phyloP scores from a whole-genome alignment of 2,888 invertebrate genomes.

The Cheilosia vulpina region DNA sequence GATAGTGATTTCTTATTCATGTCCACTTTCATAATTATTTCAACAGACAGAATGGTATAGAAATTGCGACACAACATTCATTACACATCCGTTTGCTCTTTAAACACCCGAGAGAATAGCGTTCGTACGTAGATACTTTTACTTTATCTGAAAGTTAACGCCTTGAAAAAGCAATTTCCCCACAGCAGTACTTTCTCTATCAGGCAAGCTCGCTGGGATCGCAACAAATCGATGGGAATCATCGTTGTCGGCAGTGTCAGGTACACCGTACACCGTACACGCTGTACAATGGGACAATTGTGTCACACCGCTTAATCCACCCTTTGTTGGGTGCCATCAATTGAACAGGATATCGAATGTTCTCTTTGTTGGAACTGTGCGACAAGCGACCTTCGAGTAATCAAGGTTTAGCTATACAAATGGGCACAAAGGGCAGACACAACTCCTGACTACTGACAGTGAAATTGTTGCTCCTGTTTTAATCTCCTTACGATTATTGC shows the following conservation, averaged over 20 bases:
- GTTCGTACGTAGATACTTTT: constrained; percentile 13
- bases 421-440: background rate
- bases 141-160: constrained; percentile 40
- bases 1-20: constrained; percentile 52
- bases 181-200: background rate
- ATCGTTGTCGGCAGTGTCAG: constrained; percentile 18
- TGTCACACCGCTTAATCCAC: constrained; percentile 59
- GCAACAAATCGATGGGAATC: constrained; percentile 51
- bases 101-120: constrained; percentile 13
- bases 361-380: constrained; percentile 45
- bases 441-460: background rate
- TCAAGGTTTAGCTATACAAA: constrained; percentile 49
- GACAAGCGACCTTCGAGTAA: constrained; percentile 59
- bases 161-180: constrained; percentile 53
- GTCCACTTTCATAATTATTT: constrained; percentile 51
- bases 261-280: no score
- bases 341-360: constrained; percentile 65
- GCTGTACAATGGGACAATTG: constrained; percentile 49
- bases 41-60: constrained; percentile 14
- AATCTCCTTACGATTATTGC: constrained; percentile 56
- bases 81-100: constrained; percentile 10
- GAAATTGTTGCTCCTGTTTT: constrained; percentile 15
- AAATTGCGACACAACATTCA: background rate
- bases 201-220: constrained; percentile 7
- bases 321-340: constrained; percentile 63